Evolutionary conservation across 2,113 vertebrate genomes (phyloP).

Genomic region (Lontra canadensis): DNA sequence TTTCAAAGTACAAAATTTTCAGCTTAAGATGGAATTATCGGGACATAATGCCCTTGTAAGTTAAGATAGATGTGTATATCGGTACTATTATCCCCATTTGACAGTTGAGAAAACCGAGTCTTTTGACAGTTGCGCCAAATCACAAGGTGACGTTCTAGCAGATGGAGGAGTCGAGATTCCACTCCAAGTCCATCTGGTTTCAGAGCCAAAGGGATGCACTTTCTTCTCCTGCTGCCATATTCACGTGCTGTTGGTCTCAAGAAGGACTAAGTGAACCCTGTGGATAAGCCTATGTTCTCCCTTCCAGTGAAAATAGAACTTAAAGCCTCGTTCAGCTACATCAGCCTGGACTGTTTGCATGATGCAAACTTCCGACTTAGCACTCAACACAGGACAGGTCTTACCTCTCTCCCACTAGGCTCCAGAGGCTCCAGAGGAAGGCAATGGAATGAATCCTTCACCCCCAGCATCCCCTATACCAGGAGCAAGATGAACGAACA

Average conservation of each 20-base stretch:
- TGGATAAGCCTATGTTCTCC: background rate
- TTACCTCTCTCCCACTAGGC: background rate
- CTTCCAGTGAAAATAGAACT: background rate
- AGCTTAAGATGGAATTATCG: background rate
- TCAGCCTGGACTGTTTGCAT: background rate
- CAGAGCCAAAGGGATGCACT: background rate
- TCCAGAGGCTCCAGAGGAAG: background rate
- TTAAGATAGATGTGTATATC: background rate
- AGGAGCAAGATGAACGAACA: background rate
- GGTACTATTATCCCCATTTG: background rate
- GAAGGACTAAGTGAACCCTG: background rate
- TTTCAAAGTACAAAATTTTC: background rate
- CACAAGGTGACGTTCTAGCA: background rate
- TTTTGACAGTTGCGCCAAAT: background rate
- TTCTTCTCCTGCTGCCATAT: background rate
- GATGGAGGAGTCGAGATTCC: background rate
- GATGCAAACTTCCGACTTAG: background rate
- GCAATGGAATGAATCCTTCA: background rate
- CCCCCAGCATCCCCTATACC: background rate
- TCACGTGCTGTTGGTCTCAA: background rate
- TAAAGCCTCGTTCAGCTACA: background rate
- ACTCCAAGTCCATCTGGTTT: background rate
- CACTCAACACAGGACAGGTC: background rate
- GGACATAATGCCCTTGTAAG: background rate
- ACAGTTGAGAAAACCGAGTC: background rate